A percentile compares a stretch with the other conserved stretches of the same genome.
phyloP scores from a whole-genome alignment of 92 coral and sea anemone species.

The Palythoa heliodiscus region DNA sequence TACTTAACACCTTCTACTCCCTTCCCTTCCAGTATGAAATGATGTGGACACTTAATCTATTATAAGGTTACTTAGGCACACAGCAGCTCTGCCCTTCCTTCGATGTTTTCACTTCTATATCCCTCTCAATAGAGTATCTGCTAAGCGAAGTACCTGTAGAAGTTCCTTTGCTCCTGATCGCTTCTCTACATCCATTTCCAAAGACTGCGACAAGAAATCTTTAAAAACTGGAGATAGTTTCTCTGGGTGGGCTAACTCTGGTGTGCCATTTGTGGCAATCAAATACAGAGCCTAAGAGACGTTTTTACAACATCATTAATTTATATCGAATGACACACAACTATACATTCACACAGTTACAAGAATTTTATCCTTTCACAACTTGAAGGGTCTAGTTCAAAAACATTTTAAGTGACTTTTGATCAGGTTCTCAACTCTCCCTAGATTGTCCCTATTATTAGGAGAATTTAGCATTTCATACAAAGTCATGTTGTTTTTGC shows the following conservation, averaged over 20 bases:
- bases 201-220: slow-evolving; percentile 94
- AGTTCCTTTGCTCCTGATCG: slow-evolving; percentile 93
- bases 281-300: slow-evolving; percentile 83
- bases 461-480: too few relatives aligned
- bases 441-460: too few relatives aligned
- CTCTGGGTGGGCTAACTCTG: slow-evolving; percentile 97
- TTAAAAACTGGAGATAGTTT: slow-evolving; percentile 97
- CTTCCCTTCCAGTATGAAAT: too few relatives aligned
- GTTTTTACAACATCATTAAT: background rate
- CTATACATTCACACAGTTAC: background rate
- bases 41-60: too few relatives aligned
- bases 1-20: too few relatives aligned
- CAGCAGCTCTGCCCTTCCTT: background rate
- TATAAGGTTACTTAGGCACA: background rate
- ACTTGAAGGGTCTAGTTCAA: too few relatives aligned
- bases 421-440: too few relatives aligned
- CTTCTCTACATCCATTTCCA: slow-evolving; percentile 99
- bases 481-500: too few relatives aligned
- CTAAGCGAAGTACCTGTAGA: slow-evolving; percentile 63
- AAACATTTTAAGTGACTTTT: too few relatives aligned
- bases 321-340: background rate
- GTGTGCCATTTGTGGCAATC: slow-evolving; percentile 99
- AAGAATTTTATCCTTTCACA: too few relatives aligned
- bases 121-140: background rate
- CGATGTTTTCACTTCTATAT: background rate